phyloP scores from a whole-genome alignment of 2,888 invertebrate species.

The Oxyteleia sp. region DNA sequence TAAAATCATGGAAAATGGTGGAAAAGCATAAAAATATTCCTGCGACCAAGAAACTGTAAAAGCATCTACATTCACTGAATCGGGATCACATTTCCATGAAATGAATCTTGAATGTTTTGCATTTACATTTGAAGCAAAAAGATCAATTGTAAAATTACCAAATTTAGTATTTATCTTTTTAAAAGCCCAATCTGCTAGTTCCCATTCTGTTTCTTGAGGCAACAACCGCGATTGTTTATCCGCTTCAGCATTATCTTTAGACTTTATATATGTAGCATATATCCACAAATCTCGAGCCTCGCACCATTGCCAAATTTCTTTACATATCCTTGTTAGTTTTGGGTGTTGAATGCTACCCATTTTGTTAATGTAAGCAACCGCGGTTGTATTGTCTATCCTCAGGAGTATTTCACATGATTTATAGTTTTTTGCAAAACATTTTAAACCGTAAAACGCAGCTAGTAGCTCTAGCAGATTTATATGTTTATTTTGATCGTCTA shows the following conservation, averaged over 20 bases:
- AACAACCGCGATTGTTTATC: constrained; percentile 55
- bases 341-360: too few species aligned
- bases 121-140: constrained; percentile 74
- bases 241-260: constrained; percentile 15
- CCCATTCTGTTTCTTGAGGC: constrained; percentile 51
- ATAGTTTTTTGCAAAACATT: too few species aligned
- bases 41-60: constrained; percentile 73
- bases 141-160: constrained; percentile 73
- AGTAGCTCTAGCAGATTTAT: too few species aligned
- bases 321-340: neutral
- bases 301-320: constrained; percentile 19
- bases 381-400: too few species aligned
- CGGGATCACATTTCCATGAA: constrained; percentile 78
- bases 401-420: too few species aligned
- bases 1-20: constrained; percentile 49
- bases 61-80: constrained; percentile 75
- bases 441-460: too few species aligned
- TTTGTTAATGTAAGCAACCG: too few species aligned
- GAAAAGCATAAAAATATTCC: constrained; percentile 77
- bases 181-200: constrained; percentile 59
- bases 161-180: neutral
- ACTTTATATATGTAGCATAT: constrained; percentile 7
- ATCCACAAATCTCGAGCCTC: constrained; percentile 8
- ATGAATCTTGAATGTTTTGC: constrained; percentile 75
- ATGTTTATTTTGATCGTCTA: too few species aligned